These are phyloP conservation scores for Hydropotes inermis DNA, from an alignment of 2,113 vertebrate genomes.

Conservation along the genomic window DNA sequence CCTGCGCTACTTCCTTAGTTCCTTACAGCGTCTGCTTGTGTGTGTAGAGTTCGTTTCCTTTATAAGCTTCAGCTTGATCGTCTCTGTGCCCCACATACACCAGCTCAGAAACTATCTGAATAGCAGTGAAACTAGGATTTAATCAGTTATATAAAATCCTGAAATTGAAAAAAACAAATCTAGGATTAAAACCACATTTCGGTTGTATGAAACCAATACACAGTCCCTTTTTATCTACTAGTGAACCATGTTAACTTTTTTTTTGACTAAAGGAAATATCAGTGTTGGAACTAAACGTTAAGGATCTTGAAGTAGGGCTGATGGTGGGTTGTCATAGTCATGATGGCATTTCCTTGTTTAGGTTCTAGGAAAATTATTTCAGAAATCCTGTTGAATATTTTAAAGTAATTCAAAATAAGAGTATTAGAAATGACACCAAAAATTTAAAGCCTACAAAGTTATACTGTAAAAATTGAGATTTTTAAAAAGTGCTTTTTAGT, in stretches of 20 bases:
- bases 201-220: background rate
- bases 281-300: background rate
- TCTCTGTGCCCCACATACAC: background rate
- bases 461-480: background rate
- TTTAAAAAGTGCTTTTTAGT: background rate
- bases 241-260: background rate
- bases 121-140: background rate
- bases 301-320: background rate
- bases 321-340: background rate
- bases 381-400: background rate
- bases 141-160: background rate
- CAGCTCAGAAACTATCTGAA: background rate
- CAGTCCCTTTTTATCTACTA: background rate
- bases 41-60: background rate
- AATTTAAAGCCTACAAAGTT: background rate
- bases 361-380: background rate
- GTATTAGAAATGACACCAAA: background rate
- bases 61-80: background rate
- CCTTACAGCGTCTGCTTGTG: background rate
- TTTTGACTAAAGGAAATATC: background rate
- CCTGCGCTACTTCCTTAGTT: background rate
- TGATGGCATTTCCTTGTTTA: background rate
- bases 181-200: background rate
- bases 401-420: background rate
- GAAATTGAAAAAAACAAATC: background rate